These are phyloP conservation scores for Theristicus caerulescens DNA, from an alignment of 2,113 vertebrate species.

Conservation along the genomic window DNA sequence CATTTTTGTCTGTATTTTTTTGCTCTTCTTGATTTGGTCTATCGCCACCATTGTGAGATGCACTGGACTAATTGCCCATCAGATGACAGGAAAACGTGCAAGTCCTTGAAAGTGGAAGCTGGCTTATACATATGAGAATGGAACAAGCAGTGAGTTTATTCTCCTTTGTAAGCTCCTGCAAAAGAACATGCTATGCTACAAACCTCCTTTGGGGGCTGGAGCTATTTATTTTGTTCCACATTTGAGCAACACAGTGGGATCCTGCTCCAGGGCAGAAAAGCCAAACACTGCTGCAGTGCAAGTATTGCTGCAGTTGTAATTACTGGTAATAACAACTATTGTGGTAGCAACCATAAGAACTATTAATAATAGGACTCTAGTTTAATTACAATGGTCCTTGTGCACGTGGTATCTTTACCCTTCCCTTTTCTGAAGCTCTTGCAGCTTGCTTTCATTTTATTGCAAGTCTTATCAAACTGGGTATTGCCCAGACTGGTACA, in stretches of 20 bases:
- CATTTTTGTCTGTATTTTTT: constrained; percentile 27
- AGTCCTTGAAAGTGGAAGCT: background rate
- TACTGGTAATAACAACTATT: background rate
- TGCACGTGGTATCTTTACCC: background rate
- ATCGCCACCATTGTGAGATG: constrained; percentile 9
- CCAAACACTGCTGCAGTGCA: background rate
- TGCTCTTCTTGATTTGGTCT: background rate
- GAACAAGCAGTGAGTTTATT: background rate
- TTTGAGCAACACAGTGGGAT: background rate
- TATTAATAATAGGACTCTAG: background rate
- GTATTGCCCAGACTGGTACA: background rate
- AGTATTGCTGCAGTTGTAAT: background rate
- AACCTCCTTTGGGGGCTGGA: background rate
- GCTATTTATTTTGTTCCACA: background rate
- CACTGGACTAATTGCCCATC: constrained; percentile 7
- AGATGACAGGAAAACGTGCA: background rate
- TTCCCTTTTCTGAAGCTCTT: background rate
- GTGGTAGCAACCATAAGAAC: background rate
- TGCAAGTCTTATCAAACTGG: background rate
- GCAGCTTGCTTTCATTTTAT: background rate
- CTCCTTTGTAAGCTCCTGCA: background rate
- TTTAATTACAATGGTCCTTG: background rate
- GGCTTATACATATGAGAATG: background rate
- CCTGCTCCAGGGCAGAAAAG: background rate
- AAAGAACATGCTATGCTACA: background rate